These are phyloP conservation scores for Biston stratarius DNA, from an alignment of 2,888 invertebrate species.

Conservation along the genomic window DNA sequence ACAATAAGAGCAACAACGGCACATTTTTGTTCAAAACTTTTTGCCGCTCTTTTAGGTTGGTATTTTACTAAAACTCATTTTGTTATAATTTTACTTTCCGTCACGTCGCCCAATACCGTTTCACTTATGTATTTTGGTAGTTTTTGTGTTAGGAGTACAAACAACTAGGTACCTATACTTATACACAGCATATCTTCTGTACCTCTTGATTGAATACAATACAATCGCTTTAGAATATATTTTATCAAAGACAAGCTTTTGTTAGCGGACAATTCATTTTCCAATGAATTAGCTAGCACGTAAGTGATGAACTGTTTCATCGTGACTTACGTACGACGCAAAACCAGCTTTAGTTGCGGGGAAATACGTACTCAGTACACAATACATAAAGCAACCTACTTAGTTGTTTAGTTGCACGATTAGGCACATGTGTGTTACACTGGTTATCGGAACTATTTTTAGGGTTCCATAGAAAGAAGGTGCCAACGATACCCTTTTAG, in stretches of 20 bases:
- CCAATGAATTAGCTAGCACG: conserved; percentile 3
- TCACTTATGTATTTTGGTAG: too few species aligned
- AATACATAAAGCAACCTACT: neutral
- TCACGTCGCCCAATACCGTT: too few species aligned
- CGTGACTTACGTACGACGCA: conserved; percentile 10
- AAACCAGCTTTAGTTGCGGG: conserved; percentile 3
- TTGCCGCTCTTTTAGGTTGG: too few species aligned
- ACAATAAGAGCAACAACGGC: too few species aligned
- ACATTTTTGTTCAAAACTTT: too few species aligned
- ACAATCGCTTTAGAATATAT: conserved; percentile 1
- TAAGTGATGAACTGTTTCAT: neutral
- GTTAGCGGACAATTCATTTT: conserved; percentile 11
- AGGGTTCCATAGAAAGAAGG: neutral
- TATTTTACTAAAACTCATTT: too few species aligned
- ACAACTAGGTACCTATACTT: neutral
- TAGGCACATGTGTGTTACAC: neutral
- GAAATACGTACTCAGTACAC: conserved; percentile 13
- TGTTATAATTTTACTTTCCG: too few species aligned
- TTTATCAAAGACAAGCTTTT: conserved; percentile 4
- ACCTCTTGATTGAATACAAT: neutral
- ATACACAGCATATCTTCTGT: neutral
- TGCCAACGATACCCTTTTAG: neutral
- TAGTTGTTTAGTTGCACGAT: conserved; percentile 3
- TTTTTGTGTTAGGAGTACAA: neutral
- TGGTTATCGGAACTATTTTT: neutral